Evolutionary conservation across 1,140 invertebrate species (phyloP).

Genomic region (Anadara kagoshimensis): DNA sequence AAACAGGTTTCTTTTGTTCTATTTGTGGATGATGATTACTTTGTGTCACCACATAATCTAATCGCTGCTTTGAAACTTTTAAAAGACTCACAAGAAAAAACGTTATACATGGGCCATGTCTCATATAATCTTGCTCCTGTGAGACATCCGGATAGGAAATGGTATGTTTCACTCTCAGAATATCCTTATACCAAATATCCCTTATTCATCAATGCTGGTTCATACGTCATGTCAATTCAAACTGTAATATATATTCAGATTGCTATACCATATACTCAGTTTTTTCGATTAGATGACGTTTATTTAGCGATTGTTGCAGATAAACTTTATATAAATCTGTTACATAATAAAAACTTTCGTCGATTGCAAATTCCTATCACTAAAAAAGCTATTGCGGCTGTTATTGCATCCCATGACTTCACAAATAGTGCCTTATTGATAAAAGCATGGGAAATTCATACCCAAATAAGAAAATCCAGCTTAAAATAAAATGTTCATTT

Average conservation of each 20-base stretch:
- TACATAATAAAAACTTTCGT: neutral
- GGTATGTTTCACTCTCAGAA: constrained; percentile 6
- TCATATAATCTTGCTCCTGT: neutral
- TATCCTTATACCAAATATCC: constrained; percentile 12
- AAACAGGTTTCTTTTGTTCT: constrained; percentile 10
- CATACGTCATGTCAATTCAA: constrained; percentile 2
- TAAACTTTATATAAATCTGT: constrained; percentile 12
- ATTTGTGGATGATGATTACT: constrained; percentile 30
- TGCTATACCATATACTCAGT: constrained; percentile 11
- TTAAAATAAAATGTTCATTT: too few species aligned
- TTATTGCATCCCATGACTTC: too few species aligned
- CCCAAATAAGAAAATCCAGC: too few species aligned
- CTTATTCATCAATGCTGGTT: constrained; percentile 16
- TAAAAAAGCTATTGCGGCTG: too few species aligned
- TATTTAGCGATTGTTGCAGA: constrained; percentile 21
- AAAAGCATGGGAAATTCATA: too few species aligned
- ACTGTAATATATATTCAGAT: neutral
- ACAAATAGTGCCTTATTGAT: too few species aligned
- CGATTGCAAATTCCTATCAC: too few species aligned
- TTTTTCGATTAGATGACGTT: constrained; percentile 15
- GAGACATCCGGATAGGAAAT: constrained; percentile 5
- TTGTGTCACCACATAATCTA: constrained; percentile 8
- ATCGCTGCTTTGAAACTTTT: neutral
- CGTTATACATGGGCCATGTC: constrained; percentile 1
- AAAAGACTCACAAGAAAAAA: neutral